Evolutionary conservation across 2,888 invertebrate species (phyloP).

Genomic region (Xestoiulus laeticollis): DNA sequence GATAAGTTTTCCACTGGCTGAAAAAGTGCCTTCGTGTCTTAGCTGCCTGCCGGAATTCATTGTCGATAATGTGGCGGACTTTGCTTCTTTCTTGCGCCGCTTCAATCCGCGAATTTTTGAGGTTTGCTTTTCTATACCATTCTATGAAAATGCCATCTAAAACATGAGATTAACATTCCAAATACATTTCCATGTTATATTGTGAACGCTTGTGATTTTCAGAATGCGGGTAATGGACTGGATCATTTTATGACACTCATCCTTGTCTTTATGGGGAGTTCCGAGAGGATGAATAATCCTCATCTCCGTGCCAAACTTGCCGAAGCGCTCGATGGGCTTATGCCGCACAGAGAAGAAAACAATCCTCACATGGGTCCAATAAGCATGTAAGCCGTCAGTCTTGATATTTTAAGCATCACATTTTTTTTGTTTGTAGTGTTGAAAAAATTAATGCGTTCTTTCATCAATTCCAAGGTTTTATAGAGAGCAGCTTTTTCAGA

Average conservation of each 20-base stretch:
- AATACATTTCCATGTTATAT: too few species aligned
- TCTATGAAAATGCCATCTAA: too few species aligned
- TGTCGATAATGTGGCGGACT: constrained; percentile 85
- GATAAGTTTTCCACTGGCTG: constrained; percentile 62
- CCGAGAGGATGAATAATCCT: constrained; percentile 84
- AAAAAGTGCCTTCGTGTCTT: constrained; percentile 60
- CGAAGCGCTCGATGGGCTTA: constrained; percentile 84
- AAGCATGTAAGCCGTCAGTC: background rate
- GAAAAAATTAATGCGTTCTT: background rate
- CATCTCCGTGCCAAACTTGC: constrained; percentile 90
- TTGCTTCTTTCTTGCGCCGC: constrained; percentile 78
- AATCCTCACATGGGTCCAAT: background rate
- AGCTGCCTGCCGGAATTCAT: constrained; percentile 89
- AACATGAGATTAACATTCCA: too few species aligned
- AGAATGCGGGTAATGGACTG: constrained; percentile 59
- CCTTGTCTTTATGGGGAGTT: constrained; percentile 87
- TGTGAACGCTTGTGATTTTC: background rate
- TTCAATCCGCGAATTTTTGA: constrained; percentile 73
- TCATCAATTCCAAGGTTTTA: constrained; percentile 57
- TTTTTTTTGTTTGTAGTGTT: background rate
- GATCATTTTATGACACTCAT: constrained; percentile 71
- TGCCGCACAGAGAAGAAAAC: constrained; percentile 75
- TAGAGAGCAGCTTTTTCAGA: constrained; percentile 74
- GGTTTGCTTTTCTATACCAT: constrained; percentile 58
- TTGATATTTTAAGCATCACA: background rate